phyloP scores from a whole-genome alignment of 2,113 vertebrate genomes.

The Himantopus leucocephalus region DNA sequence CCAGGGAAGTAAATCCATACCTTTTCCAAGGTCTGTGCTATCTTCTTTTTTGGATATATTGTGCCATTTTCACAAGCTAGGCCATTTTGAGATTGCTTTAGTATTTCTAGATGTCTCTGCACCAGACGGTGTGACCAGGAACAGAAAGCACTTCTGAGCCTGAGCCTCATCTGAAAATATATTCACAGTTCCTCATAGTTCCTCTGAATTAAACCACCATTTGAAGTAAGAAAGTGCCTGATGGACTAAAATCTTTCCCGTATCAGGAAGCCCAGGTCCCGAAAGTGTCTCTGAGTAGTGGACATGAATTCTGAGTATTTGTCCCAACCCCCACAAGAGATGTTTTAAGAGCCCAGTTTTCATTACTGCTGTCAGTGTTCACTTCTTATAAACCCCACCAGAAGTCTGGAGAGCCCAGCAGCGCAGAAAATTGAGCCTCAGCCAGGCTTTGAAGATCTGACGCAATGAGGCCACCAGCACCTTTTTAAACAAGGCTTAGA shows the following conservation, averaged over 20 bases:
- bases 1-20: background rate
- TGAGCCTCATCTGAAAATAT: background rate
- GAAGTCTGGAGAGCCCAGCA: background rate
- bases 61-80: background rate
- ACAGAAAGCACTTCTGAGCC: background rate
- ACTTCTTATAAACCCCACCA: background rate
- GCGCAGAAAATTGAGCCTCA: background rate
- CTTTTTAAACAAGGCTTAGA: background rate
- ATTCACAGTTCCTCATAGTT: background rate
- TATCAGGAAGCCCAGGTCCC: background rate
- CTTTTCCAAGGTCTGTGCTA: fast-evolving
- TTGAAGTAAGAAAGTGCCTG: background rate
- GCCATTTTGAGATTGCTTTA: background rate
- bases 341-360: background rate
- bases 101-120: background rate
- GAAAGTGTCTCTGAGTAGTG: background rate
- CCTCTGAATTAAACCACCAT: background rate
- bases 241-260: background rate
- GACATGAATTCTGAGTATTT: background rate
- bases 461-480: fast-evolving
- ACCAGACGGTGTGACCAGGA: background rate
- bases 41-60: background rate
- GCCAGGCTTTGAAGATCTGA: background rate
- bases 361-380: background rate
- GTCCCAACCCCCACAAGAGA: background rate